Conservation (phyloP, 2,888 invertebrate species). For the Ferrisia virgata region DNA sequence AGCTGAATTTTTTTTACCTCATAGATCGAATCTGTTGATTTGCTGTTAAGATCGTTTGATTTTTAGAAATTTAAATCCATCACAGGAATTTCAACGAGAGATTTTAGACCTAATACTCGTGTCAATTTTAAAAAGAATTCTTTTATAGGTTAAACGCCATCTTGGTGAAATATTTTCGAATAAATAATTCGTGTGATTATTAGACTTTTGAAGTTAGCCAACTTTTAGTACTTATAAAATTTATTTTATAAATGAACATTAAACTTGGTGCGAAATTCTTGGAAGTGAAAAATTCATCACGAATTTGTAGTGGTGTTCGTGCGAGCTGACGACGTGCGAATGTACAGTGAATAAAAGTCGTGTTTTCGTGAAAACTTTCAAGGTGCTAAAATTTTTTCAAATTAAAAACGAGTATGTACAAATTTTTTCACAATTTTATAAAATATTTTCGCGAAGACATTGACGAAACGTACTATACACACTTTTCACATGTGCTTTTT, state of each 20-base stretch:
- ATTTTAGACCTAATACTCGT: no score
- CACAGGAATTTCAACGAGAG: no score
- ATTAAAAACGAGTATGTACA: constrained; percentile 19
- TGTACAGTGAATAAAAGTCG: background rate
- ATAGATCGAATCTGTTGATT: no score
- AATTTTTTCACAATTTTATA: constrained; percentile 25
- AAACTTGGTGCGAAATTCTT: background rate
- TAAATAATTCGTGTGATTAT: no score
- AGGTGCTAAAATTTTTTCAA: constrained; percentile 15
- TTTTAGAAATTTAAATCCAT: no score
- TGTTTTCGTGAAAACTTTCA: background rate
- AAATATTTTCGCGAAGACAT: background rate
- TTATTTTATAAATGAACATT: background rate
- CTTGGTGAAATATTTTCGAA: no score
- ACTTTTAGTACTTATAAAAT: no score
- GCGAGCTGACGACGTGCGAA: constrained; percentile 5
- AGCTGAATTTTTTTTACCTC: no score
- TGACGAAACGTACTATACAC: constrained; percentile 11
- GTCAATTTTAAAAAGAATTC: no score
- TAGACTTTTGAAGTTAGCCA: no score
- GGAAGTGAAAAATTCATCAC: background rate
- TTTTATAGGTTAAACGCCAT: no score
- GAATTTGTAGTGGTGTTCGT: background rate
- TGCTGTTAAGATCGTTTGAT: no score
- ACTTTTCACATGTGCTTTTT: constrained; percentile 32